These are phyloP conservation scores for Tineola bisselliella DNA, from an alignment of 2,888 invertebrate genomes.

Conservation along the genomic window DNA sequence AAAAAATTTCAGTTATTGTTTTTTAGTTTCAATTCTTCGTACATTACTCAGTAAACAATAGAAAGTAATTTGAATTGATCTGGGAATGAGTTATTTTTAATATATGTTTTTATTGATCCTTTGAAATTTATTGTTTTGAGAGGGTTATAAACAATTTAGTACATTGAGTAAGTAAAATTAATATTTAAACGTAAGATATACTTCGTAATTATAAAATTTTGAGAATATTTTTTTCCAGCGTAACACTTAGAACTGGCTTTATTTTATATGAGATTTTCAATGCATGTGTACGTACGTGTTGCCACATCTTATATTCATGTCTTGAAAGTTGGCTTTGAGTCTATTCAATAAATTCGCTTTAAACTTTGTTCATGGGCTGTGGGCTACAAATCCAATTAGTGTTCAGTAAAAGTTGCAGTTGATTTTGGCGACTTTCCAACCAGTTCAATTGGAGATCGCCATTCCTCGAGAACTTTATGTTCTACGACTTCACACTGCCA, in stretches of 20 bases:
- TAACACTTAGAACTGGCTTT: neutral
- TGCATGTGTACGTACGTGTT: neutral
- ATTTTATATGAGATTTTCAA: neutral
- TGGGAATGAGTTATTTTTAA: too few species aligned
- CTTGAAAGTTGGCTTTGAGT: slow-evolving; percentile 12
- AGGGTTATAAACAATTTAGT: too few species aligned
- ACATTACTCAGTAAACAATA: too few species aligned
- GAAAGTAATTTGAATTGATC: too few species aligned
- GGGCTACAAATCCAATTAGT: slow-evolving; percentile 55
- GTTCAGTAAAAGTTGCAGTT: slow-evolving; percentile 43
- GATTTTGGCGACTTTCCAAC: slow-evolving; percentile 51
- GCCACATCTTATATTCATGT: neutral
- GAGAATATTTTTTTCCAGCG: neutral
- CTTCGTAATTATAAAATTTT: too few species aligned
- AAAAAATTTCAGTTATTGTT: neutral
- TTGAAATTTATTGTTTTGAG: too few species aligned
- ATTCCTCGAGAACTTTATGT: slow-evolving; percentile 2
- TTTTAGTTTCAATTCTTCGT: neutral
- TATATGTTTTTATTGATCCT: too few species aligned
- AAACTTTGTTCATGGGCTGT: slow-evolving; percentile 25
- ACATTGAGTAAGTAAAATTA: too few species aligned
- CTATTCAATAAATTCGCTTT: slow-evolving; percentile 21
- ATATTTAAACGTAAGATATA: too few species aligned
- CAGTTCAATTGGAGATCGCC: slow-evolving; percentile 43
- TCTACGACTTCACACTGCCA: neutral